Percentiles rank a stretch among this genome's conserved stretches.
Conservation (phyloP, 2,888 invertebrate species). For the Mesopsocus fuscifrons region DNA sequence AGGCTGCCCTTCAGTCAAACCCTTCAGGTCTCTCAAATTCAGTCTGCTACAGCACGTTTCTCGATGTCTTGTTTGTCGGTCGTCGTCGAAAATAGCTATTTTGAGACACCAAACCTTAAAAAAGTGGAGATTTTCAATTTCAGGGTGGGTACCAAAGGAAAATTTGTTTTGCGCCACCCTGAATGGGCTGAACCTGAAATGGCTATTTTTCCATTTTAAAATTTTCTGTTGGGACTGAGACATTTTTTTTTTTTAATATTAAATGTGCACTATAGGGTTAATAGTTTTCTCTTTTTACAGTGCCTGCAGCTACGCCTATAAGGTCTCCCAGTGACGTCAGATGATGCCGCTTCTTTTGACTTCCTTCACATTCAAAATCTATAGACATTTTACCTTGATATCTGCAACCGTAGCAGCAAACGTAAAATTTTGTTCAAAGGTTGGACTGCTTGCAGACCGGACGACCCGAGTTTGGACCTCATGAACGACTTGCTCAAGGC, state of each 20-base stretch:
- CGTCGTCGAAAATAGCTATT: not conserved
- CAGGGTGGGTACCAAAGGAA: too few relatives aligned
- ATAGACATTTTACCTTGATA: slow-evolving; percentile 1
- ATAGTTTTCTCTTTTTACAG: too few relatives aligned
- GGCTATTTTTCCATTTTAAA: too few relatives aligned
- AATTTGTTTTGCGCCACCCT: too few relatives aligned
- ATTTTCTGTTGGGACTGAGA: too few relatives aligned
- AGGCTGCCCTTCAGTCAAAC: not conserved
- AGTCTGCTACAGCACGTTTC: slow-evolving; percentile 1
- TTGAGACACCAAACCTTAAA: not conserved
- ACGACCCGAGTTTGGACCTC: slow-evolving; percentile 3
- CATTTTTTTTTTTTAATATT: too few relatives aligned
- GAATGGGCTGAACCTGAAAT: too few relatives aligned
- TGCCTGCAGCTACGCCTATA: too few relatives aligned
- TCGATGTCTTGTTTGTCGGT: not conserved
- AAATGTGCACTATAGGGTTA: too few relatives aligned
- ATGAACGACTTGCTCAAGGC: not conserved
- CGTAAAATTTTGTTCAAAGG: slow-evolving; percentile 1
- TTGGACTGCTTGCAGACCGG: not conserved
- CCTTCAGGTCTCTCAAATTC: not conserved
- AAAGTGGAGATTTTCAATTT: not conserved
- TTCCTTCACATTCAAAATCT: too few relatives aligned
- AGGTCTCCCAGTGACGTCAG: too few relatives aligned
- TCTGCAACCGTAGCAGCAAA: not conserved
- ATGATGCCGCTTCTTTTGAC: too few relatives aligned